Evolutionary conservation across 2,888 invertebrate species (phyloP), one percentile per base, ranked within the genome.

Genomic region (Tetrapedia diversipes): DNA sequence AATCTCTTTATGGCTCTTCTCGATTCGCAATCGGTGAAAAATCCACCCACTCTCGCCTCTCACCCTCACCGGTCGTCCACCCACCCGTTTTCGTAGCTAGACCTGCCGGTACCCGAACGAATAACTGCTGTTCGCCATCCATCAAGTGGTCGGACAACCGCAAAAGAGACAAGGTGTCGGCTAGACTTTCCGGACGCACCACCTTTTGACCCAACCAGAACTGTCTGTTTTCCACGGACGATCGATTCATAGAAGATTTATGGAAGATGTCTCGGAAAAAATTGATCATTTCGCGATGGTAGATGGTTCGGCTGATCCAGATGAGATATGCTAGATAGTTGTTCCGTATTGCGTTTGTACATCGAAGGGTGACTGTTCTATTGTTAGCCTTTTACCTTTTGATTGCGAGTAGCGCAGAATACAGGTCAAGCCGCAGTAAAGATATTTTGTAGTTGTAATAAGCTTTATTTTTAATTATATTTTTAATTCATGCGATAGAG

Each of bases 41-140:
- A 82, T 78, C 81, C 84, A 81, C 86, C 87, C 78, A 86, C 86
- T 83, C 80, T 56, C 29, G 29, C 27, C 80, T 80, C 80, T 79
- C 81, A 87, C 87, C 85, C 86, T 86, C 82, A 74, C 85, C 83
- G 79, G n/a, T 81, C 84, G 78, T 87, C 86, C 86, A 87, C 86
- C 87, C 79, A 88, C 87, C 77, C 8, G 39, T 51, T 82, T 80
- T 82, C 63, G 51, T 67, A 71, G 49, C 63, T 66, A 80, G 80
- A 84, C 73, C 78, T 71, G 80, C 57, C 37, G 69, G 74, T 64
- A 66, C 59, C 60, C 47, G 54, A 53, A 49, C 41, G 39, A 66
- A 57, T 64, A 60, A 53, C 49, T 68, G 64, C 64, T 79, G 80
- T 63, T 72, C 64, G 53, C 56, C 80, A 84, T 84, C 77, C 76